Conservation (phyloP, 2,113 vertebrate species). For the Psilopogon haemacephalus region DNA sequence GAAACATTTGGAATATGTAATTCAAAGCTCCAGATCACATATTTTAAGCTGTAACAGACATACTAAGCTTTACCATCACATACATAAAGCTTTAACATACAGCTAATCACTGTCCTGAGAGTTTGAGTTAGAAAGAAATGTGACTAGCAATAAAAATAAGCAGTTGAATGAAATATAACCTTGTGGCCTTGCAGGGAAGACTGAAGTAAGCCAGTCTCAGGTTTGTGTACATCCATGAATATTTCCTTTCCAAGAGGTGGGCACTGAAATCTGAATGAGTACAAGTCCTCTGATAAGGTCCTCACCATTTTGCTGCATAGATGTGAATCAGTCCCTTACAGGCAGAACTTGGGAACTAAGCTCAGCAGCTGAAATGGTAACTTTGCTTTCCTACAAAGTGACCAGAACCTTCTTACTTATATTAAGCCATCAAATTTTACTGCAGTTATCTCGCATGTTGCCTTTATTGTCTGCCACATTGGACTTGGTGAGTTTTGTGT, state of each 20-base stretch:
- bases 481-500: neutral
- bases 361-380: neutral
- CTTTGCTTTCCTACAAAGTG: neutral
- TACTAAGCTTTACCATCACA: neutral
- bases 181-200: rapidly evolving
- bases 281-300: neutral
- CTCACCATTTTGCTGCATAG: neutral
- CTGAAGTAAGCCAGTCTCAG: neutral
- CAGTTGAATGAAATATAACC: neutral
- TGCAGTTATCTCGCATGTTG: neutral
- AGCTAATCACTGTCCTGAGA: neutral
- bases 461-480: neutral
- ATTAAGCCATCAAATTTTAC: constrained; percentile 2
- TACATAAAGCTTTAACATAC: neutral
- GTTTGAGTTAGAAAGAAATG: neutral
- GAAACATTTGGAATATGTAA: neutral
- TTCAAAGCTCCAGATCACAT: neutral
- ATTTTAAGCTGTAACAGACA: neutral
- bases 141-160: neutral
- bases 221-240: neutral
- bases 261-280: neutral
- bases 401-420: neutral
- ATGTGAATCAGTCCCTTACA: neutral
- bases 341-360: neutral
- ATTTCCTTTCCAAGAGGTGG: neutral